These are phyloP conservation scores for Bibio marci DNA, from an alignment of 2,888 invertebrate species.

Conservation along the genomic window DNA sequence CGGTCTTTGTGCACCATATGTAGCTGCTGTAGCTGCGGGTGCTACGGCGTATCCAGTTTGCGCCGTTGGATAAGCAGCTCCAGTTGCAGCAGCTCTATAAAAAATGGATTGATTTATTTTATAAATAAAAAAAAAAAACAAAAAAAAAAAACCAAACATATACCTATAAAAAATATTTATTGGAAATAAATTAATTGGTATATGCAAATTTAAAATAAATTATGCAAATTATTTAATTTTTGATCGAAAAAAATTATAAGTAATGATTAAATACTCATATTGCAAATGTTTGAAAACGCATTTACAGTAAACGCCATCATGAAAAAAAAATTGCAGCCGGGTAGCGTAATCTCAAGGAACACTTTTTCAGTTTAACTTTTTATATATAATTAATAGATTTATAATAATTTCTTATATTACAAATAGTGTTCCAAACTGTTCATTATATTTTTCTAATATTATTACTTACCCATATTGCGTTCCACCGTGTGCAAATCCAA, in stretches of 20 bases:
- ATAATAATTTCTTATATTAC: no score
- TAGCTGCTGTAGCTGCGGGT: slow-evolving; percentile 63
- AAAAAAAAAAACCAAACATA: neutral
- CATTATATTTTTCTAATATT: slow-evolving; percentile 9
- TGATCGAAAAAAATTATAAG: no score
- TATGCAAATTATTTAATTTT: no score
- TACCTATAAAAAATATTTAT: slow-evolving; percentile 4
- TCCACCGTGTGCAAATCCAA: slow-evolving; percentile 85
- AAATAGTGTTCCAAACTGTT: no score
- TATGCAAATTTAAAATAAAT: no score
- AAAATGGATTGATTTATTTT: no score
- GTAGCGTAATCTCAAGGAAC: neutral
- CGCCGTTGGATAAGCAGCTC: slow-evolving; percentile 67
- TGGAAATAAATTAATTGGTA: no score
- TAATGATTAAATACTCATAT: no score
- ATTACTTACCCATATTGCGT: slow-evolving; percentile 73
- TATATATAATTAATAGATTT: slow-evolving; percentile 11
- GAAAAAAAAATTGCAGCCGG: slow-evolving; percentile 1
- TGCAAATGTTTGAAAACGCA: no score
- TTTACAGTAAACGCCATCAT: neutral
- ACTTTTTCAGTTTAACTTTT: slow-evolving; percentile 5
- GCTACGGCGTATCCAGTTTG: slow-evolving; percentile 75
- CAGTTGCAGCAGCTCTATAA: slow-evolving; percentile 56
- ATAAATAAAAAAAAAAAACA: neutral
- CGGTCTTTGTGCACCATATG: slow-evolving; percentile 67